A percentile compares a stretch with the other conserved stretches of the same genome.
These are phyloP conservation scores for Crocallis elinguaria DNA, from an alignment of 2,888 invertebrate genomes.

Conservation along the genomic window DNA sequence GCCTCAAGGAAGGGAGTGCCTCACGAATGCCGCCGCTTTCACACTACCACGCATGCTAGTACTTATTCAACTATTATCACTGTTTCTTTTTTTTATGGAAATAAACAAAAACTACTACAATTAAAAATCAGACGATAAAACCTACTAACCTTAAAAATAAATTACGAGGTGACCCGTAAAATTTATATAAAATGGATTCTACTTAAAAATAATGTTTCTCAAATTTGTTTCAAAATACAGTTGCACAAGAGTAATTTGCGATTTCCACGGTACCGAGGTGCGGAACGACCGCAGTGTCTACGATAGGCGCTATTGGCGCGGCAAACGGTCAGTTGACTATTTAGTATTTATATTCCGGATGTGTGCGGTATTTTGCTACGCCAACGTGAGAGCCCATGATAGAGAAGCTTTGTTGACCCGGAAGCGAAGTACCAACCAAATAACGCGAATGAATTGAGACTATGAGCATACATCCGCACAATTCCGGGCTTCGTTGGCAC, in stretches of 20 bases:
- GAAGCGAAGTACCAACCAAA: slow-evolving; percentile 1
- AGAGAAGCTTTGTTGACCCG: background rate
- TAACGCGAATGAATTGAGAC: slow-evolving; percentile 7
- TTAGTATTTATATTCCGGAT: background rate
- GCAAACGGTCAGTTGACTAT: background rate
- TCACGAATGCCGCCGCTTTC: slow-evolving; percentile 73
- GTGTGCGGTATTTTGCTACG: background rate
- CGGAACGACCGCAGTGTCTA: slow-evolving; percentile 37
- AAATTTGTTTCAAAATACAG: slow-evolving; percentile 56
- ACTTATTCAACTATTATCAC: slow-evolving; percentile 84
- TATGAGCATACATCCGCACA: slow-evolving; percentile 55
- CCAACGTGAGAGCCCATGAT: background rate
- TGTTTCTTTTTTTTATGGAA: slow-evolving; percentile 74
- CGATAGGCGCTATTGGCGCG: slow-evolving; percentile 12
- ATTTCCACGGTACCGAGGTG: slow-evolving; percentile 56
- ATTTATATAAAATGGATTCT: slow-evolving; percentile 69
- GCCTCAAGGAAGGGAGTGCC: slow-evolving; percentile 80
- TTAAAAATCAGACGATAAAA: slow-evolving; percentile 72
- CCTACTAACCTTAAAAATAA: slow-evolving; percentile 82
- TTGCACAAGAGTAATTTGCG: slow-evolving; percentile 51
- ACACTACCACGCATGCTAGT: slow-evolving; percentile 67
- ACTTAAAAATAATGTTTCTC: slow-evolving; percentile 69
- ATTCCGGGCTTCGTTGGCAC: slow-evolving; percentile 79
- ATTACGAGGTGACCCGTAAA: slow-evolving; percentile 75
- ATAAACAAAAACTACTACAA: slow-evolving; percentile 70